Evolutionary conservation across 1,140 invertebrate species (phyloP).

Genomic region (Sycobia sp.): DNA sequence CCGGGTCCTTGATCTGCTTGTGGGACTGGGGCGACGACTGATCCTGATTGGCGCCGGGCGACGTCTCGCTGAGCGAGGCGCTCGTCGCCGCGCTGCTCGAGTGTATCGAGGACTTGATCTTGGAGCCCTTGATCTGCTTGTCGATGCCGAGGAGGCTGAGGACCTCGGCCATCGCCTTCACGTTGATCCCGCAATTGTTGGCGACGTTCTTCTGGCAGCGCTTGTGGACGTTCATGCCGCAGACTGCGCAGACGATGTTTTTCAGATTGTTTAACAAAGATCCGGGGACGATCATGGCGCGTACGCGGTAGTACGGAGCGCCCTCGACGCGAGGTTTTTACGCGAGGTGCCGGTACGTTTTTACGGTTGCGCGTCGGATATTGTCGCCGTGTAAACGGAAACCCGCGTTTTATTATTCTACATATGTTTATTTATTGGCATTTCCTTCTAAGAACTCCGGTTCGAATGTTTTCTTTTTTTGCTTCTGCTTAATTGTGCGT

Average conservation of each 20-base stretch:
- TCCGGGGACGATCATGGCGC: too few species aligned
- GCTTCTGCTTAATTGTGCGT: too few species aligned
- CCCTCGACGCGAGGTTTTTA: too few species aligned
- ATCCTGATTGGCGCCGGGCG: slow-evolving; percentile 14
- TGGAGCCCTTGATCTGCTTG: slow-evolving; percentile 73
- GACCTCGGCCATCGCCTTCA: slow-evolving; percentile 93
- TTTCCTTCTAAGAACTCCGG: too few species aligned
- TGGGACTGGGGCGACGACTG: slow-evolving; percentile 32
- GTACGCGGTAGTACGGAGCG: too few species aligned
- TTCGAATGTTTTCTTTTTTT: too few species aligned
- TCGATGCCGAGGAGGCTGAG: slow-evolving; percentile 89
- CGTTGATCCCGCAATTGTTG: slow-evolving; percentile 98
- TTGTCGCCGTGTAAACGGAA: too few species aligned
- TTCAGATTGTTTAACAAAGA: too few species aligned
- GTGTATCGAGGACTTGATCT: slow-evolving; percentile 47
- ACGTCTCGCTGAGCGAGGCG: slow-evolving; percentile 35
- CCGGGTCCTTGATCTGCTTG: slow-evolving; percentile 9
- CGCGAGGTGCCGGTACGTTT: too few species aligned
- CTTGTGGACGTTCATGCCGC: slow-evolving; percentile 98
- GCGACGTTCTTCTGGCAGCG: slow-evolving; percentile 98
- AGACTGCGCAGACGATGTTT: slow-evolving; percentile 77
- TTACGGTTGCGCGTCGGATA: too few species aligned
- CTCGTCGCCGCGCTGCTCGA: slow-evolving; percentile 30
- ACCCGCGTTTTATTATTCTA: too few species aligned
- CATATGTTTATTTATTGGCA: too few species aligned